Percentiles rank a stretch among this genome's conserved stretches.
Evolutionary conservation across 1,140 invertebrate species (phyloP).

Genomic region (Alviniconcha marisindica): DNA sequence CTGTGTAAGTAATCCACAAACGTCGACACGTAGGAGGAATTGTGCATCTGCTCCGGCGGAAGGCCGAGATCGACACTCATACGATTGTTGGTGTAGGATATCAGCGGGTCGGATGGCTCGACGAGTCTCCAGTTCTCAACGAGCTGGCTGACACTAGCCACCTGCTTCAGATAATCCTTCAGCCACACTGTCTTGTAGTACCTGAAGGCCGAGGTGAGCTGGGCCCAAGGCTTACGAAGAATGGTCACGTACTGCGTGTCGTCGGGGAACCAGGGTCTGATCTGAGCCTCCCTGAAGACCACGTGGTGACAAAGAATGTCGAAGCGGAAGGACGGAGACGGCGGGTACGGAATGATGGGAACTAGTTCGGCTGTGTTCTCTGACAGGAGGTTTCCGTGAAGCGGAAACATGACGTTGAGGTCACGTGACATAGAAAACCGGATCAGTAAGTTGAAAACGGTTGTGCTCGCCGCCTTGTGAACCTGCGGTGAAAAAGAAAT

Average conservation of each 20-base stretch:
- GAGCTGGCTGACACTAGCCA: slow-evolving; percentile 5
- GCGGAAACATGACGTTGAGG: slow-evolving; percentile 76
- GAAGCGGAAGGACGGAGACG: slow-evolving; percentile 40
- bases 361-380: slow-evolving; percentile 18
- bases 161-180: slow-evolving; percentile 30
- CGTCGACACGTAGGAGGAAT: slow-evolving; percentile 24
- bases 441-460: slow-evolving; percentile 77
- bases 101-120: neutral
- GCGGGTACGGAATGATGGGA: slow-evolving; percentile 41
- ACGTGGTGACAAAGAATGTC: slow-evolving; percentile 61
- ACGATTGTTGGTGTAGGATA: slow-evolving; percentile 54
- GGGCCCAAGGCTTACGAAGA: slow-evolving; percentile 53
- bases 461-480: slow-evolving; percentile 78
- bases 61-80: slow-evolving; percentile 59
- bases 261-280: slow-evolving; percentile 46
- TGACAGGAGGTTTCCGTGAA: slow-evolving; percentile 47
- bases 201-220: slow-evolving; percentile 52
- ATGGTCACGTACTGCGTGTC: slow-evolving; percentile 55
- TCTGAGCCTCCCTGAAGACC: slow-evolving; percentile 45
- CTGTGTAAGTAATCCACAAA: slow-evolving; percentile 48
- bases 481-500: too few species aligned
- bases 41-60: slow-evolving; percentile 13
- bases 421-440: slow-evolving; percentile 77
- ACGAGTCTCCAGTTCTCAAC: neutral
- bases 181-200: slow-evolving; percentile 46